Percentiles rank a stretch among this genome's conserved stretches.
Evolutionary conservation across 2,113 vertebrate genomes (phyloP).

Genomic region (Monarcha castaneiventris): DNA sequence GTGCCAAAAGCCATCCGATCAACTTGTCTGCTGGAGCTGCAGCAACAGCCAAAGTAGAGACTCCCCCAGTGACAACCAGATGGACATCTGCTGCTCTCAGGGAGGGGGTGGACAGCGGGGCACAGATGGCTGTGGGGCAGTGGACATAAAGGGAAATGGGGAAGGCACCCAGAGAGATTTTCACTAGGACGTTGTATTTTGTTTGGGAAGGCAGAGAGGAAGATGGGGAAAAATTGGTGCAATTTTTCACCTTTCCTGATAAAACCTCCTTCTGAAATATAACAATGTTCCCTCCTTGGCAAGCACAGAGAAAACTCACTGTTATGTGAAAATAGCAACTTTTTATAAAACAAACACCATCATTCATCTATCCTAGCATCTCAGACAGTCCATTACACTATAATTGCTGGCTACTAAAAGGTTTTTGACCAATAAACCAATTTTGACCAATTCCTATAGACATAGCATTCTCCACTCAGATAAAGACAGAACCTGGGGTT

Average conservation of each 20-base stretch:
- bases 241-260: not conserved
- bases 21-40: not conserved
- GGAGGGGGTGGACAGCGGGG: rapidly evolving
- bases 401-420: not conserved
- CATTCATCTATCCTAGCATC: not conserved
- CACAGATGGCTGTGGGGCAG: slow-evolving; percentile 21
- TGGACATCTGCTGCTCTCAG: not conserved
- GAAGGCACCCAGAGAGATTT: not conserved
- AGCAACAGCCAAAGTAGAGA: slow-evolving; percentile 13
- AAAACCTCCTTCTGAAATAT: not conserved
- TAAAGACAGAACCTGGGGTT: not conserved
- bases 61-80: slow-evolving; percentile 19
- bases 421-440: not conserved
- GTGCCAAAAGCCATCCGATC: slow-evolving; percentile 43
- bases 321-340: not conserved
- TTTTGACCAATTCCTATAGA: not conserved
- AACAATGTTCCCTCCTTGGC: not conserved
- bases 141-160: not conserved
- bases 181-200: not conserved
- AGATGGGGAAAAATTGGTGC: not conserved
- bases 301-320: not conserved
- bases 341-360: not conserved
- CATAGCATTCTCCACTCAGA: not conserved
- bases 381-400: not conserved
- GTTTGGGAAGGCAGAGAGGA: not conserved